phyloP scores from a whole-genome alignment of 2,113 vertebrate genomes.

The Mesoclemmys tuberculata region DNA sequence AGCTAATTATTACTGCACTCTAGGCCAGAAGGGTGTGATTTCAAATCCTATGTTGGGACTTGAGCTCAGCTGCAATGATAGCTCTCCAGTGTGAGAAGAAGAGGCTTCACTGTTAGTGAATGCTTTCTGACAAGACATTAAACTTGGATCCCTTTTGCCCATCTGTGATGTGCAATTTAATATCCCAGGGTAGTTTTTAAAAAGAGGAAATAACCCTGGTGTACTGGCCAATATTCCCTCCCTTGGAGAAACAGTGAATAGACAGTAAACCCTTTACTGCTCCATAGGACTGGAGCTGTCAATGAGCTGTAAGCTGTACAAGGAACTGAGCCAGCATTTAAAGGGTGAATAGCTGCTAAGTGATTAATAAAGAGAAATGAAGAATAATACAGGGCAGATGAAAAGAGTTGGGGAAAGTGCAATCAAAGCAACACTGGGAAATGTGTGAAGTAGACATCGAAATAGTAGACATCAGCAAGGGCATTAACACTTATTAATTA shows the following conservation, averaged over 20 bases:
- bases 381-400: neutral
- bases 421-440: neutral
- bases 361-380: neutral
- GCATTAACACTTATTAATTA: constrained; percentile 26
- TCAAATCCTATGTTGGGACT: fast-evolving
- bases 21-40: neutral
- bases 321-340: neutral
- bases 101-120: neutral
- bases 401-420: neutral
- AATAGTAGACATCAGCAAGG: neutral
- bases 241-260: too few species aligned
- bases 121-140: neutral
- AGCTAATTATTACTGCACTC: neutral
- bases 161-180: neutral
- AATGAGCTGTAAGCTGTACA: neutral
- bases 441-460: neutral
- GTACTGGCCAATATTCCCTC: too few species aligned
- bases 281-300: neutral
- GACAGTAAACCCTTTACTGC: neutral
- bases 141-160: neutral
- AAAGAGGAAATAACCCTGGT: fast-evolving
- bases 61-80: too few species aligned
- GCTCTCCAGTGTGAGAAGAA: too few species aligned
- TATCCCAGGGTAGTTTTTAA: neutral
- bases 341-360: neutral